Evolutionary conservation across 2,888 invertebrate genomes (phyloP), one percentile per base, ranked within the genome.

Genomic region (Biston stratarius): DNA sequence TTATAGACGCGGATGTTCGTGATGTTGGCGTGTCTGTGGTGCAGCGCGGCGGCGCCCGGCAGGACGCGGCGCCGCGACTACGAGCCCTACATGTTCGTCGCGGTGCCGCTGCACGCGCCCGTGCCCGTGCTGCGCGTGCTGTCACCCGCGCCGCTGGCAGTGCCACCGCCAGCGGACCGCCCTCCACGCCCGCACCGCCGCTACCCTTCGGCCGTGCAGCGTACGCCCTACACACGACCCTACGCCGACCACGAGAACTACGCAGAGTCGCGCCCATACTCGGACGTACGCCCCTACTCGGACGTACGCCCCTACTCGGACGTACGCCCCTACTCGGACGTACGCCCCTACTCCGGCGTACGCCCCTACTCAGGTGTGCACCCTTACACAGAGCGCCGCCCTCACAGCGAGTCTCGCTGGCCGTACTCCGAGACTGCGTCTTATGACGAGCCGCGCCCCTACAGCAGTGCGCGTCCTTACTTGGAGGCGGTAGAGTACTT

Each of bases 91-190:
- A 77, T 88, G 65, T 89, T 80, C 77, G 90, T 91, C 0, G 89
- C 92, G 59, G 73, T 91, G 61, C 90, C 92, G 24, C 82, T 91
- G 67, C 88, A 88, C 78, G 74, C 83, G 55, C 89, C 91, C 24
- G 60, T 91, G 73, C 90, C 88, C 7, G 81, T 90, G 61, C 74
- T 90, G 56, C 89, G 83, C 64, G 75, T 90, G 61, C 73, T 90
- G 59, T 81, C 85, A 3, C 77, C 82, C 11, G 71, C 83, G 40
- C 82, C 84, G 33, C 75, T 81, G 36, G 14, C 66, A 40, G 42
- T 24, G 49, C 55, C 14, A 33, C 53, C 53, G 11, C 56, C 68
- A 9, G 67, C 76, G 14, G 64, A 62, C 62, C 65, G 51, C 24
- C 74, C 70, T 11, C 59, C 62, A 62, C 65, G 51, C 24, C 74